Evolutionary conservation across 2,888 invertebrate species (phyloP), one percentile per base, ranked within the genome.

Genomic region (Volucella inflata): DNA sequence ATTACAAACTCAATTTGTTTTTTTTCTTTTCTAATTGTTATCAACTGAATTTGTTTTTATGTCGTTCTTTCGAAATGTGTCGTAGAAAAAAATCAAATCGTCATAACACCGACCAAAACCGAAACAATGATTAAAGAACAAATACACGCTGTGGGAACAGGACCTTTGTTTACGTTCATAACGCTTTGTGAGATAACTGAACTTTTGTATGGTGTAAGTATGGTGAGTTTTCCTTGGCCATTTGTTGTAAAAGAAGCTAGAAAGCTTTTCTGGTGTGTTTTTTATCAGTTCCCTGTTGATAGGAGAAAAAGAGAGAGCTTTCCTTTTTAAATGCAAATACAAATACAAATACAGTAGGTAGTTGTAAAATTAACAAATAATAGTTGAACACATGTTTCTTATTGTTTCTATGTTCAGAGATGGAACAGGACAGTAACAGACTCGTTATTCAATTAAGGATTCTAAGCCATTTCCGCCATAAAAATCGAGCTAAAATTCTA

Each of bases 161-260:
- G 57, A 71, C 80, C 80, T 84, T 84, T 84, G 84, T 84, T 84
- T 84, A 84, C 84, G 71, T 80, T 80, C 71, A 50, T 40, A 38
- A 62, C 48, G 46, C 44, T 84, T 70, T 51, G 59, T 76, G 75
- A 80, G 75, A 67, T 71, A 80, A 75, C 80, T 60, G 55, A 75
- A 64, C 38, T 30, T 16, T 36, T 17, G 17, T 60, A 62, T 51
- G 44, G 51, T 50, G 57, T 78, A 50, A 64, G 78, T 67, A 67
- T 57, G 59, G 17, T 46, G 80, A 84, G 75, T 80, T 84, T 84
- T 70, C 80, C 44, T 75, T 75, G 79, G 75, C 48, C 65, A 59
- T 46, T 48, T 79, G 59, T 65, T 77, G 59, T 70, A 64, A 46
- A 8, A 38, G 14, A 50, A n/a, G 16, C 57, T 72, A 57, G 14